Evolutionary conservation across 2,797 vertebrate species (phyloP).

Genomic region (Halcyon badia): DNA sequence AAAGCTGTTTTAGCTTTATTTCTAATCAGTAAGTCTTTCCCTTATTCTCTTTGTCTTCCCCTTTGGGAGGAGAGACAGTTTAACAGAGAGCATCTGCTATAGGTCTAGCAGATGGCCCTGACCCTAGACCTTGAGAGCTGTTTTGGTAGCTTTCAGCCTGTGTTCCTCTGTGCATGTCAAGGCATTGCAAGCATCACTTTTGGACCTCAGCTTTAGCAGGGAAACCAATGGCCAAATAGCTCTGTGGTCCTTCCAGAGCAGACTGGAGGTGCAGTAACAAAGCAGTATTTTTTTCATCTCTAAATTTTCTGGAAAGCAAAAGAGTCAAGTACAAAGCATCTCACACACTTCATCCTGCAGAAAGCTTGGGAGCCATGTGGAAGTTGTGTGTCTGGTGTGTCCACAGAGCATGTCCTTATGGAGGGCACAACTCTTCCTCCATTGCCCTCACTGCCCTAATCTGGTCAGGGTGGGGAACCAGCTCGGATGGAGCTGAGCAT

Average conservation of each 20-base stretch:
- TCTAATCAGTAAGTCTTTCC: not conserved
- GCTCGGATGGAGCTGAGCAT: not conserved
- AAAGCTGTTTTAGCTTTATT: not conserved
- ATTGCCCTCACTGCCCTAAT: not conserved
- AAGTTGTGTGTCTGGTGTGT: not conserved
- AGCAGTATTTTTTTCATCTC: not conserved
- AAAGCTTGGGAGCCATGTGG: not conserved
- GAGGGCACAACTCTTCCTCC: not conserved
- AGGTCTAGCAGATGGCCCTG: not conserved
- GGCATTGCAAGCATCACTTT: not conserved
- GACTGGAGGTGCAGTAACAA: not conserved
- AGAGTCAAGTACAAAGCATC: not conserved
- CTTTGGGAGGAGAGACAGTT: not conserved
- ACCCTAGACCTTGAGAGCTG: not conserved
- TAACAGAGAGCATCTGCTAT: not conserved
- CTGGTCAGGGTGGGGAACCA: too few relatives aligned
- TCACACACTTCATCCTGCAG: not conserved
- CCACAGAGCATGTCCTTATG: not conserved
- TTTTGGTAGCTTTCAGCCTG: not conserved
- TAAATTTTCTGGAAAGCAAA: not conserved
- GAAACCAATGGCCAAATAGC: not conserved
- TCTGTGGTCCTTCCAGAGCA: not conserved
- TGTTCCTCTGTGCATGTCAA: not conserved
- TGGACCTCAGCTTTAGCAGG: not conserved
- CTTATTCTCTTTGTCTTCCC: not conserved